These are phyloP conservation scores for Meta bourneti DNA, from an alignment of 2,888 invertebrate genomes.

Conservation along the genomic window DNA sequence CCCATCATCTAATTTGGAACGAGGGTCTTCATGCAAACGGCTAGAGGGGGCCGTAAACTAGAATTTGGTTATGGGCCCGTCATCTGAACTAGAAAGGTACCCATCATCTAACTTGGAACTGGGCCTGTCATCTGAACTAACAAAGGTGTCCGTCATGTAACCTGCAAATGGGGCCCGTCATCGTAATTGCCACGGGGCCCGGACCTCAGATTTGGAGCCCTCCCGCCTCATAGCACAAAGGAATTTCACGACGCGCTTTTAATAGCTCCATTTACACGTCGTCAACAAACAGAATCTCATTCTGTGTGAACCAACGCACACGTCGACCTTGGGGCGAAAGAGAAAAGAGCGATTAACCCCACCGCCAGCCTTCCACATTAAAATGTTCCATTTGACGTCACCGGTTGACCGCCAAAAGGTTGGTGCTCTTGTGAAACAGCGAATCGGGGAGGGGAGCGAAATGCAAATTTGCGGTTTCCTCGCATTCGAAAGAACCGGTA, in stretches of 20 bases:
- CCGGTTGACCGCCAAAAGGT: slow-evolving; percentile 54
- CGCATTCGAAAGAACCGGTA: neutral
- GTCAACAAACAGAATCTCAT: neutral
- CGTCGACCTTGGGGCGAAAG: slow-evolving; percentile 22
- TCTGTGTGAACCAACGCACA: slow-evolving; percentile 4
- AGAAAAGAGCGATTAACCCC: slow-evolving; percentile 47
- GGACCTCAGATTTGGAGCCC: no score
- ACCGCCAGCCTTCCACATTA: slow-evolving; percentile 31
- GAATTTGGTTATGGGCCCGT: no score
- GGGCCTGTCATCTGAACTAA: no score
- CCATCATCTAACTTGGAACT: no score
- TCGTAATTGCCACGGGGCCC: no score
- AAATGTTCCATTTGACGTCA: slow-evolving; percentile 59
- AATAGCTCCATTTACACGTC: neutral
- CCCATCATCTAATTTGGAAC: no score
- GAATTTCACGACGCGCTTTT: neutral
- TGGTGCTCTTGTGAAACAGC: slow-evolving; percentile 50
- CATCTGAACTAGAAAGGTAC: no score
- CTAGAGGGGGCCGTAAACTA: no score
- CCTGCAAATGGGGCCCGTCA: no score
- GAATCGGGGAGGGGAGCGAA: neutral
- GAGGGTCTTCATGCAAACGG: no score
- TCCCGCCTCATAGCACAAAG: neutral
- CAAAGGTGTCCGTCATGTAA: no score
- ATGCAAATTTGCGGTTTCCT: slow-evolving; percentile 52